A percentile compares a stretch with the other conserved stretches of the same genome.
phyloP scores from a whole-genome alignment of 1,140 invertebrate species.

The Lerema accius region DNA sequence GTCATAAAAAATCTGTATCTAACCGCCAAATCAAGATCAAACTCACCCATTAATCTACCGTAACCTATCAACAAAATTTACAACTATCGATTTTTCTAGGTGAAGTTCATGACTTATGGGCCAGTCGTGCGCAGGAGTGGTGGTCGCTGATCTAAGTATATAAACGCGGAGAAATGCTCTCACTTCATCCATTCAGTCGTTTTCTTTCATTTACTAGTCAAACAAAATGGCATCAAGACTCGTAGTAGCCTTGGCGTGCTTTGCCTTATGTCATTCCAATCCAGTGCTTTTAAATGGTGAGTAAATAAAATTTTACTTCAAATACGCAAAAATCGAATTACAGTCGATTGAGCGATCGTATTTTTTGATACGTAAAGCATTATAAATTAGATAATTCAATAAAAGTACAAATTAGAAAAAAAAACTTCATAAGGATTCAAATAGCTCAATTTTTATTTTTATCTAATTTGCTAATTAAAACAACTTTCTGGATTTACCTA shows the following conservation, averaged over 20 bases:
- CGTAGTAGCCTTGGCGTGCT: conserved; percentile 56
- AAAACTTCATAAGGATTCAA: too few species aligned
- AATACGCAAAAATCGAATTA: too few species aligned
- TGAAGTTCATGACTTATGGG: conserved; percentile 65
- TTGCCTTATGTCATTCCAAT: conserved; percentile 57
- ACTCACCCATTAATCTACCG: conserved; percentile 61
- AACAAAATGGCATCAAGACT: conserved; percentile 67
- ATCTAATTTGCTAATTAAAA: too few species aligned
- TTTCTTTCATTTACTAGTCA: conserved; percentile 47
- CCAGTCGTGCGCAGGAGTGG: conserved; percentile 52
- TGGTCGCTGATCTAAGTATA: conserved; percentile 58
- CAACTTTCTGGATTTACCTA: too few species aligned
- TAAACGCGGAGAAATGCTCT: conserved; percentile 79
- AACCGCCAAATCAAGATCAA: conserved; percentile 49
- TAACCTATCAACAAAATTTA: conserved; percentile 66
- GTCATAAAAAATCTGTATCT: conserved; percentile 41
- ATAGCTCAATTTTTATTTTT: too few species aligned
- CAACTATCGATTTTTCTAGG: conserved; percentile 60
- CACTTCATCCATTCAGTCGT: conserved; percentile 66
- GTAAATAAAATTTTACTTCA: conserved; percentile 20
- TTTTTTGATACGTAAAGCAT: too few species aligned
- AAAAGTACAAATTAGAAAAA: too few species aligned
- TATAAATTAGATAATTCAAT: too few species aligned
- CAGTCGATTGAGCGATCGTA: too few species aligned
- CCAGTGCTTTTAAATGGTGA: conserved; percentile 68